A percentile compares a stretch with the other conserved stretches of the same genome.
These are phyloP conservation scores for Mesocricetus auratus DNA, from an alignment of 2,113 vertebrate genomes.

Conservation along the genomic window DNA sequence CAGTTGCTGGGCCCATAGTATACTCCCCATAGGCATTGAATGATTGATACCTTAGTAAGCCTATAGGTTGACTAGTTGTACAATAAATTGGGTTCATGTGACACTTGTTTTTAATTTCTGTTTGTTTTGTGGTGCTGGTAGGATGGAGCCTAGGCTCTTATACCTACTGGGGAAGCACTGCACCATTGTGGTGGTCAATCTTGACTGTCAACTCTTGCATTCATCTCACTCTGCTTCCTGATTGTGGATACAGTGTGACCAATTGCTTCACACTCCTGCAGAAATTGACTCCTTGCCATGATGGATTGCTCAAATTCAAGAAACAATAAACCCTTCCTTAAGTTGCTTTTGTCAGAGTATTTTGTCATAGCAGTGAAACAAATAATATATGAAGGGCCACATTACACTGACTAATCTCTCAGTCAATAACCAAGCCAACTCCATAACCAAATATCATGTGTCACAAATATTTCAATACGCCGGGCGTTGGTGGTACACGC, in stretches of 20 bases:
- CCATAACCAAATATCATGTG: background rate
- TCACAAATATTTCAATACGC: background rate
- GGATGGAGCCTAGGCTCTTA: background rate
- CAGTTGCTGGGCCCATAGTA: background rate
- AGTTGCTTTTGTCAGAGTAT: background rate
- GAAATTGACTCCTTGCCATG: background rate
- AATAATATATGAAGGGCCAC: background rate
- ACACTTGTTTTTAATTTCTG: background rate
- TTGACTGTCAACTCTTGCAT: background rate
- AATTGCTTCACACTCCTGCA: background rate
- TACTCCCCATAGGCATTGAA: background rate
- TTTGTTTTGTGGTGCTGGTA: background rate
- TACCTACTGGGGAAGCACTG: background rate
- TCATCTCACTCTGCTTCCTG: background rate
- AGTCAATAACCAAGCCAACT: background rate
- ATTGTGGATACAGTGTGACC: background rate
- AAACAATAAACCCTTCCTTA: background rate
- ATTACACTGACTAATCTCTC: background rate
- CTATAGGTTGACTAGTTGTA: conserved; percentile 29
- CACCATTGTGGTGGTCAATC: background rate
- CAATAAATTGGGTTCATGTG: conserved; percentile 35
- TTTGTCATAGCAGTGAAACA: background rate
- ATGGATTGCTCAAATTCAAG: background rate
- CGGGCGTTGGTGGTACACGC: too few relatives aligned
- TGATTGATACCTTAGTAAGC: conserved; percentile 23